Base-by-base conservation (phyloP, 2,113 vertebrate species). In the Scolopax mira region DNA sequence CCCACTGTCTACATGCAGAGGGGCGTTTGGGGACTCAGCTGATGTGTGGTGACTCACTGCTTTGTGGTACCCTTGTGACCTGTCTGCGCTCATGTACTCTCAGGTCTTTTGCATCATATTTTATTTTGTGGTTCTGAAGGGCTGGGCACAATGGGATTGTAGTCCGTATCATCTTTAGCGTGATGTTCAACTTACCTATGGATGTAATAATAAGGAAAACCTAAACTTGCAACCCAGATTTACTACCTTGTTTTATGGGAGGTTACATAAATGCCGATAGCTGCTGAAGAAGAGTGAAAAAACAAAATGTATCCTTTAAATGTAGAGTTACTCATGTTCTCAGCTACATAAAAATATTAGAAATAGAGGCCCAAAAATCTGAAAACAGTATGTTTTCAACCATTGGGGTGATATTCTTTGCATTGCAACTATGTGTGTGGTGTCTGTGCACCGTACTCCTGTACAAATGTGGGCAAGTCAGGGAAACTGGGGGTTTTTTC, bases 1-100 rank as follows among this genome's bases (percentile, higher is more conserved):
- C 0, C 1, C 8, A 6, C 15, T 4, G 0, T 33, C n/a, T 66
- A 12, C 10, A 9, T 5, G 15, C 9, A 46, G 54, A 58, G 15
- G 11, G 31, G 19, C 33, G 77, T 79, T 35, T 28, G 57, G n/a
- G 14, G 67, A 7, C 58, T 61, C 30, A 18, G 11, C 52, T 51
- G 58, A 18, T 23, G 21, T 14, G 2, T 12, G 14, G 51, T 33
- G 58, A 55, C 60, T 55, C 67, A 61, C 12, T 57, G 42, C 48
- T 73, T 23, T 41, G 24, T 39, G 55, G 15, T 11, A 39, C 15
- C 28, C 23, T 54, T 44, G n/a, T 37, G 18, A 11, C 33, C 39
- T 77, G 22, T 24, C 65, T 60, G 37, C n/a, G 62, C 21, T 33
- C 3, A 0, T 17, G n/a, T 33, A 42, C n/a, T n/a, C 39, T 39